Evolutionary conservation across 2,888 invertebrate genomes (phyloP).

Genomic region (Cantharis flavilabris): DNA sequence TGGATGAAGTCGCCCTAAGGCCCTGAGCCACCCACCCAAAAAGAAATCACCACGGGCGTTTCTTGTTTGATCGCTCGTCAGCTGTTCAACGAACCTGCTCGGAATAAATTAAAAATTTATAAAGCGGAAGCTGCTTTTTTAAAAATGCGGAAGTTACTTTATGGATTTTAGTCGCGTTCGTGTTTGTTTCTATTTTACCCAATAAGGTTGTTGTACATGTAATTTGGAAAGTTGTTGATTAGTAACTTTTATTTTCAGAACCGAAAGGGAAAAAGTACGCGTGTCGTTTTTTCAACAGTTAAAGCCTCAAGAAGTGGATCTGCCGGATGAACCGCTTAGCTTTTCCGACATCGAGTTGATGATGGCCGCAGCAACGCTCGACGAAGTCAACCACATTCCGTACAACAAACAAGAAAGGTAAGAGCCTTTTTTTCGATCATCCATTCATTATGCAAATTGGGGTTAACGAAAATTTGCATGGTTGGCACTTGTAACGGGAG

Average conservation of each 20-base stretch:
- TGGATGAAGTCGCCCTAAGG: background rate
- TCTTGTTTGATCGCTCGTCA: background rate
- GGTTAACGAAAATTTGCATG: background rate
- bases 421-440: conserved; percentile 14
- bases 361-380: conserved; percentile 51
- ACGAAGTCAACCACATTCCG: conserved; percentile 55
- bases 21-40: background rate
- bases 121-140: background rate
- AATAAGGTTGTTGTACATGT: background rate
- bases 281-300: conserved; percentile 84
- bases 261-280: conserved; percentile 78
- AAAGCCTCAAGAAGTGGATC: conserved; percentile 70
- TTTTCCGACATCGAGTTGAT: conserved; percentile 57
- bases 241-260: conserved; percentile 60
- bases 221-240: background rate
- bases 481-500: background rate
- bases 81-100: background rate
- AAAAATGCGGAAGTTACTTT: background rate
- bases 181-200: conserved; percentile 1
- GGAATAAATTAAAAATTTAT: background rate
- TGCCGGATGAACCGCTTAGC: conserved; percentile 62
- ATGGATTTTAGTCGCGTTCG: background rate
- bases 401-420: conserved; percentile 75
- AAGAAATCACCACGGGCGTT: background rate
- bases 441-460: background rate